These are phyloP conservation scores for Mionectes macconnelli DNA, from an alignment of 2,113 vertebrate genomes.

Conservation along the genomic window DNA sequence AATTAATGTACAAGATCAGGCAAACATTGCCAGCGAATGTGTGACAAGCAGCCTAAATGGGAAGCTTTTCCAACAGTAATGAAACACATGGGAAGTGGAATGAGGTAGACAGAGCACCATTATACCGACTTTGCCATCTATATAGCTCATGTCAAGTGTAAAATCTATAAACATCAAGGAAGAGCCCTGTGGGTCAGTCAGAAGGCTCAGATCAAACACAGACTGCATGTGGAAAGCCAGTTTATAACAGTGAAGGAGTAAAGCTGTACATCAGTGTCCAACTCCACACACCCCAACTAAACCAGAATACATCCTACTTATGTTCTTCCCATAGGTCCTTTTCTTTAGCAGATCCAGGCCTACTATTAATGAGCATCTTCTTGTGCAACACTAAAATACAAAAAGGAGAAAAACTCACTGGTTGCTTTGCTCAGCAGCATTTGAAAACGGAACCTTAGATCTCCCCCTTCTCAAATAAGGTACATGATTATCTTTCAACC, in stretches of 20 bases:
- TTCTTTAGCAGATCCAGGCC: background rate
- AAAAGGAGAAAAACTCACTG: background rate
- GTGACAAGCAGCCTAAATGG: conserved; percentile 21
- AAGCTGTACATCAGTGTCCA: background rate
- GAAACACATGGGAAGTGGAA: background rate
- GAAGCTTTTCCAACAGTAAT: background rate
- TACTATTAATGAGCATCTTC: background rate
- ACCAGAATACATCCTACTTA: background rate
- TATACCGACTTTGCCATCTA: background rate
- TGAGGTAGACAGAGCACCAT: background rate
- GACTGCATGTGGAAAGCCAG: background rate
- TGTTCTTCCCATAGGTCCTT: background rate
- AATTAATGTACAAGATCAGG: conserved; percentile 28
- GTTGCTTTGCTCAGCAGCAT: background rate
- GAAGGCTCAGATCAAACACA: background rate
- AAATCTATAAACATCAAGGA: background rate
- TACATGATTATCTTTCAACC: background rate
- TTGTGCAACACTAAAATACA: fast-evolving
- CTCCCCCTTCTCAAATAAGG: background rate
- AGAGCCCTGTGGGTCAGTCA: background rate
- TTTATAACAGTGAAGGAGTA: background rate
- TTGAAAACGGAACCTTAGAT: background rate
- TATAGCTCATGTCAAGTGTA: background rate
- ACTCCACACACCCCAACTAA: background rate
- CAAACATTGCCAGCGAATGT: background rate